Evolutionary conservation across 2,797 vertebrate species (phyloP), one percentile per base, ranked within the genome.

Genomic region (Peromyscus attwateri): DNA sequence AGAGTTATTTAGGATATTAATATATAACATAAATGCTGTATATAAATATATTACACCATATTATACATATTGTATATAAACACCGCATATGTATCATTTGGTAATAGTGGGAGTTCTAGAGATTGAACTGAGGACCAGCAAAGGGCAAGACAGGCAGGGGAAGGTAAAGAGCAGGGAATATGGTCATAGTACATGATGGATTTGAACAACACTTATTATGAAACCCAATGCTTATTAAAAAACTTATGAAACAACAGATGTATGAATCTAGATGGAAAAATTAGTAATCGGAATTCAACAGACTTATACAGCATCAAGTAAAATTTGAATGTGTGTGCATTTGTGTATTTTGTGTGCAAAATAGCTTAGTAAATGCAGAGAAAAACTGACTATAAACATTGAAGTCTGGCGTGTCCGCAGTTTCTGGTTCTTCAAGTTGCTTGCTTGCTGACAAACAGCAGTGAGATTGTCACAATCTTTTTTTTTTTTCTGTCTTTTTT

Each of bases 391-490:
- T 7, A 90, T 64, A 88, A 98, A 91, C 1, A 83, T 55, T 60
- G 10, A 95, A 97, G 85, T 66, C 43, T 77, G 25, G 55, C 76
- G 92, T 0, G 9, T 60, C n/a, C 82, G 83, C 98, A 94, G 98
- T 98, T 98, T 97, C 96, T 97, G 92, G 91, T 94, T 98, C 97
- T 49, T 91, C 80, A 93, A 97, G 88, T 96, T 96, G 92, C 92
- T 94, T 91, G 80, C 90, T 89, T 92, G 55, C 81, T 97, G 94
- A 92, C 92, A 97, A 96, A 98, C 70, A 96, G 96, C n/a, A 98
- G 96, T 96, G 98, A 97, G 97, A 97, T 83, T 97, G 62, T 94
- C 97, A 97, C 90, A 96, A 95, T 97, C 92, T 97, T 92, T 52
- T 52, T 52, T 52, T 52, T 12, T 52, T 52, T 52, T 52, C 13